Percentiles rank a stretch among this genome's conserved stretches.
Evolutionary conservation across 2,888 invertebrate genomes (phyloP).

Genomic region (Agriopis aurantiaria): DNA sequence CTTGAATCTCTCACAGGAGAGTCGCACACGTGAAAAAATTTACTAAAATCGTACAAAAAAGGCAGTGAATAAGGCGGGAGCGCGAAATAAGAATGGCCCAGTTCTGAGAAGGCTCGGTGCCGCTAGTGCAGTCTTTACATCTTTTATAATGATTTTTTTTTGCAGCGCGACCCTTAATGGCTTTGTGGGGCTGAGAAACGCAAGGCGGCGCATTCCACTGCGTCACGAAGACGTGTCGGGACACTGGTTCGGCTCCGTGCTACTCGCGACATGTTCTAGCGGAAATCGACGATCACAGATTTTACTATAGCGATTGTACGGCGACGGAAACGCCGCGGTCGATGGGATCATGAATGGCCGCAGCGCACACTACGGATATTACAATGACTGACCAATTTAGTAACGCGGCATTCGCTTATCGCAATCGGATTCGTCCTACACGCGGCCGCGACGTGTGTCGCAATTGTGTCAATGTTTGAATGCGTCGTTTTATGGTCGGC

Average conservation of each 20-base stretch:
- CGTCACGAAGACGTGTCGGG: slow-evolving; percentile 19
- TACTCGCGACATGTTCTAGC: slow-evolving; percentile 33
- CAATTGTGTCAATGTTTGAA: slow-evolving; percentile 54
- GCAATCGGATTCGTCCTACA: slow-evolving; percentile 63
- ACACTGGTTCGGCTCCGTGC: slow-evolving; percentile 42
- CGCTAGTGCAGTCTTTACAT: slow-evolving; percentile 83
- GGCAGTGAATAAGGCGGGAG: slow-evolving; percentile 82
- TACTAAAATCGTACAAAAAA: slow-evolving; percentile 74
- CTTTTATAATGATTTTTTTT: slow-evolving; percentile 84
- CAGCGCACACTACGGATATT: slow-evolving; percentile 59
- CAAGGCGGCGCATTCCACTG: slow-evolving; percentile 51
- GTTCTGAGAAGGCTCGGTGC: slow-evolving; percentile 84
- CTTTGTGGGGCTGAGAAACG: slow-evolving; percentile 76
- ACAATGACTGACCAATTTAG: slow-evolving; percentile 66
- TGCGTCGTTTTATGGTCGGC: slow-evolving; percentile 53
- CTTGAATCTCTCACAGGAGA: slow-evolving; percentile 81
- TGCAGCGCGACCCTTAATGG: slow-evolving; percentile 79
- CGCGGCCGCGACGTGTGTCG: slow-evolving; percentile 56
- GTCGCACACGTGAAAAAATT: slow-evolving; percentile 80
- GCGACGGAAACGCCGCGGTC: slow-evolving; percentile 58
- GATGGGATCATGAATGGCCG: slow-evolving; percentile 63
- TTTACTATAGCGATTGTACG: slow-evolving; percentile 56
- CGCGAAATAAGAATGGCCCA: slow-evolving; percentile 84
- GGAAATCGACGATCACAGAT: slow-evolving; percentile 61
- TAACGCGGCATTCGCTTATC: slow-evolving; percentile 63